Evolutionary conservation across 2,113 vertebrate species (phyloP).

Genomic region (Paradoxurus hermaphroditus): DNA sequence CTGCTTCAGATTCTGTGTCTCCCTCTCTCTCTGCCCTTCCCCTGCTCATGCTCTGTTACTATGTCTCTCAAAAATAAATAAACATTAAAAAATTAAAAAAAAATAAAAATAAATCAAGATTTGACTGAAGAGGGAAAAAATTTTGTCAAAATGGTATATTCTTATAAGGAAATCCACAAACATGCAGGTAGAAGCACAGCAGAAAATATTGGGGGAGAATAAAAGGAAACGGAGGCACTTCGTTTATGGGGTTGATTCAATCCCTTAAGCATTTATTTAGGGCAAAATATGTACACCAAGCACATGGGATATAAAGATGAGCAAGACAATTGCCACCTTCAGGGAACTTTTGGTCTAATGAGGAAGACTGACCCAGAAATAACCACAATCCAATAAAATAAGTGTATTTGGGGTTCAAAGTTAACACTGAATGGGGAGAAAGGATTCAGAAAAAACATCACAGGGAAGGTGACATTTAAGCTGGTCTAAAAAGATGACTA

Average conservation of each 20-base stretch:
- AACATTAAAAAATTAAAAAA: no score
- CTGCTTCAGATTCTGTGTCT: no score
- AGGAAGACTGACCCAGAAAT: background rate
- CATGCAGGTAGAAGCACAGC: background rate
- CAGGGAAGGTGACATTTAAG: background rate
- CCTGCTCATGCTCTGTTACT: no score
- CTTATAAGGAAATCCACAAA: slow-evolving; percentile 18
- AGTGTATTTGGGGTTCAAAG: background rate
- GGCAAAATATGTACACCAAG: background rate
- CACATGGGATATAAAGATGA: background rate
- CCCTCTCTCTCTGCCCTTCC: no score
- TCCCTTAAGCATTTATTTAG: slow-evolving; percentile 14
- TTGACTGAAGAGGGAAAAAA: background rate
- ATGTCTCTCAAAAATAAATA: no score
- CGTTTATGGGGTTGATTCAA: background rate
- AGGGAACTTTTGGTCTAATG: background rate
- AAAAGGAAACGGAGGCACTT: background rate
- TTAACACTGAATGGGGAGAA: background rate
- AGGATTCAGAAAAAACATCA: background rate
- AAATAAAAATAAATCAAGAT: slow-evolving; percentile 35
- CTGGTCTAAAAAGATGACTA: background rate
- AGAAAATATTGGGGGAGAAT: background rate
- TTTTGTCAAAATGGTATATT: background rate
- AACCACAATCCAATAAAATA: background rate
- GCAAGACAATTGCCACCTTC: background rate